These are phyloP conservation scores for Drosophila nr. perissopoda DNA, from an alignment of 2,888 invertebrate species.

Conservation along the genomic window DNA sequence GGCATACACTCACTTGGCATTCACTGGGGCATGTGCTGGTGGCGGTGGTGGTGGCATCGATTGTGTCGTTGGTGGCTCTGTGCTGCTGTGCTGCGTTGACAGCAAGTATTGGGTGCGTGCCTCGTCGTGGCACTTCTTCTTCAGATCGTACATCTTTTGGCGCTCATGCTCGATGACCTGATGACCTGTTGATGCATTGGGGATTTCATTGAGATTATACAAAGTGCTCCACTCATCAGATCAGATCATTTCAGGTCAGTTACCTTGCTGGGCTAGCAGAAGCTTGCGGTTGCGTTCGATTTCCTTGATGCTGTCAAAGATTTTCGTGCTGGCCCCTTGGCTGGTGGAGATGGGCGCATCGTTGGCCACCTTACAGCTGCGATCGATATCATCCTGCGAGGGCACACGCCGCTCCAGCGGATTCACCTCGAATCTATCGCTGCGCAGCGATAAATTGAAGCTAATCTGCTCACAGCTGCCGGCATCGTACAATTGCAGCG, in stretches of 20 bases:
- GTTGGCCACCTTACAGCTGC: conserved; percentile 94
- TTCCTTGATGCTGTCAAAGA: conserved; percentile 94
- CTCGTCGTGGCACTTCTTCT: conserved; percentile 94
- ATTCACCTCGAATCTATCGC: conserved; percentile 85
- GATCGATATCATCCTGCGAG: conserved; percentile 94
- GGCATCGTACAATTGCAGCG: conserved; percentile 76
- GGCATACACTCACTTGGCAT: conserved; percentile 62
- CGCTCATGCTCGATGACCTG: conserved; percentile 96
- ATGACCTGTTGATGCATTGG: conserved; percentile 87
- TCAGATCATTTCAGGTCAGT: background rate
- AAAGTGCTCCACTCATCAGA: background rate
- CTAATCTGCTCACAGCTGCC: conserved; percentile 79
- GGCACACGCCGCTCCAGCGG: conserved; percentile 86
- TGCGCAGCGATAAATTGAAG: conserved; percentile 84
- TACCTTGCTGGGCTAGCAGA: conserved; percentile 96
- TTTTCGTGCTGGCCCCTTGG: conserved; percentile 90
- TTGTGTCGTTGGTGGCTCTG: conserved; percentile 14
- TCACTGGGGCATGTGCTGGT: conserved; percentile 24
- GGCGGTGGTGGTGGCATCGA: conserved; percentile 1
- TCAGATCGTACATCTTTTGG: conserved; percentile 93
- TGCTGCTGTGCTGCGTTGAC: conserved; percentile 61
- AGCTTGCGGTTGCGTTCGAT: conserved; percentile 94
- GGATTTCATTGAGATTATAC: background rate
- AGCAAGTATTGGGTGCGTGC: conserved; percentile 96
- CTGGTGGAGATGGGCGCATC: conserved; percentile 91